Conservation (phyloP, 2,113 vertebrate species). For the Corapipo altera region DNA sequence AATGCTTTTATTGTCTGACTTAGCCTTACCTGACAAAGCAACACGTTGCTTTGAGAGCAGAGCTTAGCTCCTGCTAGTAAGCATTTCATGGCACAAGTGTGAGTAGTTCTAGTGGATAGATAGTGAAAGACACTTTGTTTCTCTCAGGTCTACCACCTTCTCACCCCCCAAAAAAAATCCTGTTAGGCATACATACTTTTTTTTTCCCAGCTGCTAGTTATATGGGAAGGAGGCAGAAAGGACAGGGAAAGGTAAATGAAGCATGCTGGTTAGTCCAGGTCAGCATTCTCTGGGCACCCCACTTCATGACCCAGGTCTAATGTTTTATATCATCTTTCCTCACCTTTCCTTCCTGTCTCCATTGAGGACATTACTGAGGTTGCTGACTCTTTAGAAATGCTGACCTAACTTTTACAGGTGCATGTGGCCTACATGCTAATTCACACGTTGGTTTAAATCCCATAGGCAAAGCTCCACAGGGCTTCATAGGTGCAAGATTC, state of each 20-base stretch:
- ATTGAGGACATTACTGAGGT: background rate
- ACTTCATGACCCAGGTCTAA: background rate
- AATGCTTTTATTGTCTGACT: background rate
- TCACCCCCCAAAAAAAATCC: background rate
- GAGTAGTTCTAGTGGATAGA: background rate
- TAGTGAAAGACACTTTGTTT: background rate
- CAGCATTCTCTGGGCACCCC: background rate
- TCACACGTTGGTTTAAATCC: background rate
- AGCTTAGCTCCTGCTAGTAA: background rate
- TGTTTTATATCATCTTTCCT: background rate
- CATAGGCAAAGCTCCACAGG: background rate
- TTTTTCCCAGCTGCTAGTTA: background rate
- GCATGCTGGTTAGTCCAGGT: background rate
- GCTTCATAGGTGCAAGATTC: background rate
- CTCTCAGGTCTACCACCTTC: background rate
- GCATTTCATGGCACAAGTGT: background rate
- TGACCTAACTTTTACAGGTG: background rate
- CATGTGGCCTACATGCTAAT: background rate
- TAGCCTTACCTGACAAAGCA: background rate
- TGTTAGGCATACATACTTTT: background rate
- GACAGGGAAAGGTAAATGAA: background rate
- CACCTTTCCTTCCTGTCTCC: background rate
- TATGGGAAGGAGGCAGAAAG: background rate
- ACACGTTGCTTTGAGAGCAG: background rate
- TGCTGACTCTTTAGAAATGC: background rate